These are phyloP conservation scores for Drosophila tanythrix DNA, from an alignment of 2,888 invertebrate genomes.

Conservation along the genomic window DNA sequence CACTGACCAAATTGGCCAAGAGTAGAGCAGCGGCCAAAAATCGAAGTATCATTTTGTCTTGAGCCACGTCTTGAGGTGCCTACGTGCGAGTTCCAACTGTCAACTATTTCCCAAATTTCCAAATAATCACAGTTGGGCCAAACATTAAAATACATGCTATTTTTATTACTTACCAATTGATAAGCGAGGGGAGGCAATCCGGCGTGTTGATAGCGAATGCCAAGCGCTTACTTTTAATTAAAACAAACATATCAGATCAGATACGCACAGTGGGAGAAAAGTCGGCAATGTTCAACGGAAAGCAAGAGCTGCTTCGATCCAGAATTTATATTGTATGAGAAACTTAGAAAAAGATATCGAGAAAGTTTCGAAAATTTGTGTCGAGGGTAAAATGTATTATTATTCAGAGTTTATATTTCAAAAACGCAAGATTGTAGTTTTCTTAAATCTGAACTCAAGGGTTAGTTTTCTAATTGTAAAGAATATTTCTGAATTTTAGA, in stretches of 20 bases:
- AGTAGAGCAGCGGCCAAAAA: slow-evolving; percentile 4
- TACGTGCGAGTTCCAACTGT: slow-evolving; percentile 58
- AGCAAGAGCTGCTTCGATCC: not conserved
- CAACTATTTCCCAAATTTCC: slow-evolving; percentile 22
- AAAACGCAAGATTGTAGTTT: not conserved
- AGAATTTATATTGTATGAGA: not conserved
- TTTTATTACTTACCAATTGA: slow-evolving; percentile 39
- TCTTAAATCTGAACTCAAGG: too few species aligned
- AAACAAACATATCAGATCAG: slow-evolving; percentile 9
- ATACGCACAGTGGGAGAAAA: not conserved
- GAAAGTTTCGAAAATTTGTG: not conserved
- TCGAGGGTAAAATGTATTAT: not conserved
- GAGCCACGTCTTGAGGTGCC: slow-evolving; percentile 36
- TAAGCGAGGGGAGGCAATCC: slow-evolving; percentile 39
- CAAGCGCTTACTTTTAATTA: slow-evolving; percentile 53
- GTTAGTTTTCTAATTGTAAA: too few species aligned
- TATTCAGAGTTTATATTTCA: not conserved
- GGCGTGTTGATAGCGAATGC: slow-evolving; percentile 49
- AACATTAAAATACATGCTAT: not conserved
- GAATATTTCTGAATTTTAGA: too few species aligned
- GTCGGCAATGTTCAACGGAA: not conserved
- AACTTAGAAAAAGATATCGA: not conserved
- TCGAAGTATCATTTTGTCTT: slow-evolving; percentile 19
- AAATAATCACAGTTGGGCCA: slow-evolving; percentile 31
- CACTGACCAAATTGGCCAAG: slow-evolving; percentile 9